Base-by-base conservation (phyloP, 2,888 invertebrate genomes). In the Zaprionus obscuricornis region DNA sequence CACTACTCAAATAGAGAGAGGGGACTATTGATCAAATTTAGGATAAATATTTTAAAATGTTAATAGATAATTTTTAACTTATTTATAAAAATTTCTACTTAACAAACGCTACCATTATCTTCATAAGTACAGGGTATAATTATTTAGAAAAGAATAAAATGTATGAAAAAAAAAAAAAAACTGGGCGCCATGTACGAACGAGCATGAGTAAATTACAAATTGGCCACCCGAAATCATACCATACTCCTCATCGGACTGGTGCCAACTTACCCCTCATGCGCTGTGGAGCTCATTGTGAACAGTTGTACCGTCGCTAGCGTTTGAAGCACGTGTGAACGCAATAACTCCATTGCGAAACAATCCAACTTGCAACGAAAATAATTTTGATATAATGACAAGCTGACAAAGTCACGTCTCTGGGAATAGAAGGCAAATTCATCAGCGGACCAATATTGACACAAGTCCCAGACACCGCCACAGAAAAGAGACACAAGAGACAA, bases 341-440 rank as follows among this genome's bases (percentile, higher is more conserved):
- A 65, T 74, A 75, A 71, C 60, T 71, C 59, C 58, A 55, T 64
- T 66, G 63, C 36, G 56, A 81, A 65, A 70, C 74, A 77, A 73
- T 81, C 66, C 69, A 52, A 72, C 75, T 68, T 66, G 63, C 71
- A 43, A 60, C 59, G 51, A 63, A 60, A 63, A 79, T 74, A 75
- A 85, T 74, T 85, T 73, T 66, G 66, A 74, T 71, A 74, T 81
- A 86, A 85, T 84, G 75, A 76, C 72, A 66, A 68, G 63, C 45
- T 60, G 65, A 57, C 66, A 66, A 74, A 82, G 87, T 85, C 87
- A 86, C 83, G 87, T 86, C 73, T 49, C 47, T 36, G 27, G 33
- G 52, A 39, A 66, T 52, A 63, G 55, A 70, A 66, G 65, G 54
- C 63, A 67, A 67, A 81, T 78, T 78, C 75, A 82, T 84, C 78